Evolutionary conservation across 2,888 invertebrate species (phyloP), one percentile per base, ranked within the genome.

Genomic region (Agonum fuliginosum): DNA sequence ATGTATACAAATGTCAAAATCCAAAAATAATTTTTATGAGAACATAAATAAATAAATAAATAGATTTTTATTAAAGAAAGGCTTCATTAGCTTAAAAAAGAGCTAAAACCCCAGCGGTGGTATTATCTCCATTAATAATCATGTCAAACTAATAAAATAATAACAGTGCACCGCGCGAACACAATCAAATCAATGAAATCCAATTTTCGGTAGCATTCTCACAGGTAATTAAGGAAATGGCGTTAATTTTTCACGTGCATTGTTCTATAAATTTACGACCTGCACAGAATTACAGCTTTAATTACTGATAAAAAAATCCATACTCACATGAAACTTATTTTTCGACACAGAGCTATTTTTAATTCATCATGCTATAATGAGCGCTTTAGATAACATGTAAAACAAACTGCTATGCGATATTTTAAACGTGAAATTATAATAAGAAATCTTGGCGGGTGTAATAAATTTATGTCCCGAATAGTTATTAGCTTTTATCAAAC

Each of bases 351-450:
- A 41, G 17, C 24, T 73, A 43, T 62, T 74, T 74, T 71, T 62
- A 74, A 62, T 74, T 43, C 65, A 54, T 62, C 58, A 62, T 10
- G 14, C 6, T 27, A 27, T 62, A 62, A 62, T 62, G 30, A 27
- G 58, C n/a, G 41, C 22, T 43, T 27, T 10, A 62, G 75, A 75
- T 75, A 75, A 75, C 48, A 17, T 12, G 48, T 12, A 48, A 75
- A 75, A 75, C 75, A 75, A 75, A 75, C 75, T 75, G 75, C 75
- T 1, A n/a, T n/a, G 24, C 12, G 19, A 30, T 67, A 75, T 65
- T 48, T 65, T 48, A 67, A 46, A 12, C 41, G 10, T n/a, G 30
- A 34, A 43, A 58, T 74, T 41, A 34, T 19, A 71, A 27, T 27
- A 27, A 12, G 41, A 67, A 67, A 58, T 73, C 62, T 41, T 30